phyloP scores from a whole-genome alignment of 1,140 invertebrate species.

The Hylyphantes graminicola region DNA sequence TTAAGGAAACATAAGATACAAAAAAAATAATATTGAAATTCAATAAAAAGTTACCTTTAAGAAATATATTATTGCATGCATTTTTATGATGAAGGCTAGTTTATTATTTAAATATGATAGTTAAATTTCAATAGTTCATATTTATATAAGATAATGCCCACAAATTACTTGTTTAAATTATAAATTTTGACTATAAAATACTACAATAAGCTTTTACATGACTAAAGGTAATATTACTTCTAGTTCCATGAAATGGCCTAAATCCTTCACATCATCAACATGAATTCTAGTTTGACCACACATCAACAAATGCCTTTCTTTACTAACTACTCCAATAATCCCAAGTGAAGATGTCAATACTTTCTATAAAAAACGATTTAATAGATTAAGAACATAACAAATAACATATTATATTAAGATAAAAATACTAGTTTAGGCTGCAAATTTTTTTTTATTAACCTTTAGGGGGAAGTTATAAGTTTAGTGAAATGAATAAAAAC shows the following conservation, averaged over 20 bases:
- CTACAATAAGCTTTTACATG: neutral
- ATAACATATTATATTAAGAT: neutral
- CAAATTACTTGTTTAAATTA: neutral
- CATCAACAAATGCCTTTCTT: slow-evolving; percentile 80
- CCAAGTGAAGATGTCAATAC: slow-evolving; percentile 72
- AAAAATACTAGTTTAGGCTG: neutral
- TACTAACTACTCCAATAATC: slow-evolving; percentile 76
- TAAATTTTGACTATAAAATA: no score
- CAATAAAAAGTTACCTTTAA: no score
- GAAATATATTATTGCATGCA: no score
- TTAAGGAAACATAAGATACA: no score
- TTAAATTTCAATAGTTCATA: no score
- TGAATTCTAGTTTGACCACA: slow-evolving; percentile 88
- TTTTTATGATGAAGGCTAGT: no score
- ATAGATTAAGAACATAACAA: neutral
- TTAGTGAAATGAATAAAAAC: no score
- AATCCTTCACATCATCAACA: slow-evolving; percentile 81
- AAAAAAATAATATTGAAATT: no score
- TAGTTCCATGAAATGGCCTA: slow-evolving; percentile 90
- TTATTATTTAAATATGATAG: no score
- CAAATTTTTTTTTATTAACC: no score
- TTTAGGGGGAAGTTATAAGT: no score
- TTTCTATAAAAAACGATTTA: slow-evolving; percentile 62
- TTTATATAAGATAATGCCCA: no score
- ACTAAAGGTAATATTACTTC: slow-evolving; percentile 75